phyloP scores from a whole-genome alignment of 2,797 vertebrate species.

The Paguma larvata region DNA sequence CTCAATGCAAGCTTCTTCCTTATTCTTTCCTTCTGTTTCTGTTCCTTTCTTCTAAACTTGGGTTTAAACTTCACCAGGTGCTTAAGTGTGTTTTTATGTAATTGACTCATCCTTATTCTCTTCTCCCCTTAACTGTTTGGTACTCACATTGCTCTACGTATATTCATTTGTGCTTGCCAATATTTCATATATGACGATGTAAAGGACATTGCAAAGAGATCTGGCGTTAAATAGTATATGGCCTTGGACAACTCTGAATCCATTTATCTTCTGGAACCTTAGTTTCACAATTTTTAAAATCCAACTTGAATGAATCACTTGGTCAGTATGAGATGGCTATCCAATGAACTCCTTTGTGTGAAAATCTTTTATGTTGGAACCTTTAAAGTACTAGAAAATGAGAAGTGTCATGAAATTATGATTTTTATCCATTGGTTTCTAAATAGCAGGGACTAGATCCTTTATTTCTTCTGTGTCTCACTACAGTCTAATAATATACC shows the following conservation, averaged over 20 bases:
- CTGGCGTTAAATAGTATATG: background rate
- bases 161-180: background rate
- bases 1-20: background rate
- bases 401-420: background rate
- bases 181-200: background rate
- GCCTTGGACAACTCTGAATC: background rate
- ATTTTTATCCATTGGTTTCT: conserved; percentile 19
- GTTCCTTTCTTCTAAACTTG: background rate
- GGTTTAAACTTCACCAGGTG: background rate
- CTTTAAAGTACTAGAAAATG: background rate
- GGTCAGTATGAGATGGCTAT: background rate
- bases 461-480: background rate
- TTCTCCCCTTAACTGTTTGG: background rate
- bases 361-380: background rate
- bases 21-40: background rate
- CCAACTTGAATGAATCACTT: background rate
- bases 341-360: background rate
- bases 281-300: background rate
- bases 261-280: background rate
- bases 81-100: background rate
- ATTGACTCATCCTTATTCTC: background rate
- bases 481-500: background rate
- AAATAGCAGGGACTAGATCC: background rate
- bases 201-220: background rate
- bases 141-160: background rate